A percentile compares a stretch with the other conserved stretches of the same genome.
phyloP scores from a whole-genome alignment of 1,140 invertebrate genomes.

The Nymphalis io region DNA sequence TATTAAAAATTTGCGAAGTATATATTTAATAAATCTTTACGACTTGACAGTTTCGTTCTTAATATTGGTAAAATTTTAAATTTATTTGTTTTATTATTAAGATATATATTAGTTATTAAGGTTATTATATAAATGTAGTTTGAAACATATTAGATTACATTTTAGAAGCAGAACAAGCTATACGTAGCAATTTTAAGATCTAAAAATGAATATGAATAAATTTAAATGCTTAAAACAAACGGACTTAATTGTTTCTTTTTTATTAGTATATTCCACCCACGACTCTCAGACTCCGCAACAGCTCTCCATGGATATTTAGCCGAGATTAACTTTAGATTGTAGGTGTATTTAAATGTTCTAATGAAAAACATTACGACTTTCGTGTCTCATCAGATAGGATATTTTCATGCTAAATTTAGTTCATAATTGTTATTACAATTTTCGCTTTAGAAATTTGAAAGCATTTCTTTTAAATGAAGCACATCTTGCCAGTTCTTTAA shows the following conservation, averaged over 20 bases:
- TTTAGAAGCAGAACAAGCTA: too few relatives aligned
- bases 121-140: too few relatives aligned
- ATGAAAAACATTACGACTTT: conserved; percentile 23
- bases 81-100: too few relatives aligned
- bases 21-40: too few relatives aligned
- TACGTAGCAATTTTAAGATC: too few relatives aligned
- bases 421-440: conserved; percentile 3
- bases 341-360: conserved; percentile 16
- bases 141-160: too few relatives aligned
- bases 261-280: conserved; percentile 23
- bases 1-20: too few relatives aligned
- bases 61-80: too few relatives aligned
- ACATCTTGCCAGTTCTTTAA: too few relatives aligned
- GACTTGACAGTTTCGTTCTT: too few relatives aligned
- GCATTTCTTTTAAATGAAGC: not conserved
- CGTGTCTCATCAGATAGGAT: conserved; percentile 2
- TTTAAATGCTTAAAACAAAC: conserved; percentile 2
- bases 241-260: not conserved
- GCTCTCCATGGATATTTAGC: conserved; percentile 27
- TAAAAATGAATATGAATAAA: too few relatives aligned
- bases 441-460: not conserved
- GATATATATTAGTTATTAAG: too few relatives aligned
- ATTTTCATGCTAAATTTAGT: not conserved
- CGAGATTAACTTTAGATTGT: conserved; percentile 32
- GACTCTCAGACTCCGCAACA: conserved; percentile 29